Evolutionary conservation across 2,888 invertebrate genomes (phyloP).

Genomic region (Aporophyla lueneburgensis): DNA sequence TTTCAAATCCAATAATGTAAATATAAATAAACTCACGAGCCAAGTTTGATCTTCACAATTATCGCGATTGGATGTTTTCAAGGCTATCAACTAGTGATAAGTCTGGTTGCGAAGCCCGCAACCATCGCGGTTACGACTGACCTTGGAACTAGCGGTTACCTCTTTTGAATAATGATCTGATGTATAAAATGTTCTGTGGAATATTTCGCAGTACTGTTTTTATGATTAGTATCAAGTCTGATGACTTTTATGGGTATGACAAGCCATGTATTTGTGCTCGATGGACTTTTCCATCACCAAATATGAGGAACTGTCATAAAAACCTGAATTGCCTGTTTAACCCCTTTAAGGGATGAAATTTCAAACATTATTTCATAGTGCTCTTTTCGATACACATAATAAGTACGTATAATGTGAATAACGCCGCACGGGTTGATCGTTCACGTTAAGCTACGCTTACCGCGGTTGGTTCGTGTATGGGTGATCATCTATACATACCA

Average conservation of each 20-base stretch:
- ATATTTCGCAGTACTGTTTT: conserved; percentile 35
- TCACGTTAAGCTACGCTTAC: no score
- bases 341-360: not conserved
- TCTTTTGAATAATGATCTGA: conserved; percentile 39
- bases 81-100: conserved; percentile 60
- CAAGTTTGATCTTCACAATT: conserved; percentile 32
- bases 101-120: conserved; percentile 14
- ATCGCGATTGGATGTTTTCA: conserved; percentile 42
- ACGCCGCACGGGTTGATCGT: no score
- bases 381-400: not conserved
- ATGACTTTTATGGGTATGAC: not conserved
- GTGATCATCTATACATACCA: no score
- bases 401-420: no score
- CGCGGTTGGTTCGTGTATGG: no score
- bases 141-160: conserved; percentile 44
- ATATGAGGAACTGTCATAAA: not conserved
- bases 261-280: not conserved
- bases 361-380: not conserved
- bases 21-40: conserved; percentile 35
- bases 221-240: conserved; percentile 9
- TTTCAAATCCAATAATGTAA: conserved; percentile 17
- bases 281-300: not conserved
- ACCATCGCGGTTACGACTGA: conserved; percentile 15
- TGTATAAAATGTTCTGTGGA: conserved; percentile 31
- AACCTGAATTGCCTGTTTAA: not conserved